Evolutionary conservation across 2,113 vertebrate species (phyloP).

Genomic region (Turnix velox): DNA sequence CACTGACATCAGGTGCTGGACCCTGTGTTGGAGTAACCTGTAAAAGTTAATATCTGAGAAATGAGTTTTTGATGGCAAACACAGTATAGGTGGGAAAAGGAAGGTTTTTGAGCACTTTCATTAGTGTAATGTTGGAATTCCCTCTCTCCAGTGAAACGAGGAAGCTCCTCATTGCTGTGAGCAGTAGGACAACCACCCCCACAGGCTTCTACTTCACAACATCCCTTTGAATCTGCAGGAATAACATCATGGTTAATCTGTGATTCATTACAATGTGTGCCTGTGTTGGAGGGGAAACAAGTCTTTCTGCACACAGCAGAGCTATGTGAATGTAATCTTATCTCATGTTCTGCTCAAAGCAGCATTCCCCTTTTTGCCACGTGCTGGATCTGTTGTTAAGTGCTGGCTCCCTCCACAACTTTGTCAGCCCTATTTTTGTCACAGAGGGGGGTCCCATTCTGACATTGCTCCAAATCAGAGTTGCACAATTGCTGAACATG

Average conservation of each 20-base stretch:
- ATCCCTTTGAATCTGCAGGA: background rate
- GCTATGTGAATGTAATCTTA: background rate
- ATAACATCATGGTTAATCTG: background rate
- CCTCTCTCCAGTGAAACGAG: background rate
- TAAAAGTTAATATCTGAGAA: background rate
- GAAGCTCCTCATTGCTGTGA: background rate
- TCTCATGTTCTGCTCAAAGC: background rate
- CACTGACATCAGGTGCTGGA: background rate
- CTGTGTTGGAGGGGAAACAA: background rate
- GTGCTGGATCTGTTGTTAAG: background rate
- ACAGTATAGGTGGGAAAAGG: background rate
- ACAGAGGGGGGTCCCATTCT: background rate
- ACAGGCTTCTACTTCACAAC: background rate
- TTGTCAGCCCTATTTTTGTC: constrained; percentile 28
- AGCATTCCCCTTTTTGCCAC: background rate
- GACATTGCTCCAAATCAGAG: background rate
- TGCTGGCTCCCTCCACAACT: background rate
- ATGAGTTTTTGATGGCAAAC: background rate
- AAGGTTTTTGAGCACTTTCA: background rate
- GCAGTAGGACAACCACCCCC: background rate
- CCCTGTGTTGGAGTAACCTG: background rate
- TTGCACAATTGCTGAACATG: background rate
- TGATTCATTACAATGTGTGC: background rate
- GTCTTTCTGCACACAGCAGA: background rate
- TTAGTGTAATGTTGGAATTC: background rate